Evolutionary conservation across 2,888 invertebrate genomes (phyloP), one percentile per base, ranked within the genome.

Genomic region (Coenonympha glycerion): DNA sequence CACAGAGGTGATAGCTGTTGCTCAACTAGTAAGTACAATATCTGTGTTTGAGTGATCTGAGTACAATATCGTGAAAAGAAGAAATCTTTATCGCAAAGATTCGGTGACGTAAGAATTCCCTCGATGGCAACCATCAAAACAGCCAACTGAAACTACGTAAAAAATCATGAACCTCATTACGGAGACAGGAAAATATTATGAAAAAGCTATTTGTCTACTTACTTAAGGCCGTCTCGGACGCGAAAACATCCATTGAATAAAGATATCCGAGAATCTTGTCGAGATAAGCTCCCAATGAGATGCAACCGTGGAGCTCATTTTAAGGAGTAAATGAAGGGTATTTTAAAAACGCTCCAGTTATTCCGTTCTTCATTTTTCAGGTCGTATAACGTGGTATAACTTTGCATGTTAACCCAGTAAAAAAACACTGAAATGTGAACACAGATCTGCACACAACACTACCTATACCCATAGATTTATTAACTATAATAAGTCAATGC

Each of bases 171-270:
- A 65, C 61, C 66, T 69, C 65, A 61, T 68, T 45, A 45, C 22
- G 22, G 33, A 34, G 16, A 34, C 31, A 11, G 24, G 16, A 34
- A 66, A 68, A 67, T 64, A 66, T 71, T 68, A 65, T 66, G 61
- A 59, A 58, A 61, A 59, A 60, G 62, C 51, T 66, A 63, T 71
- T 69, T 67, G 65, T 65, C 64, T 63, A 62, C 64, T 64, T 62
- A 61, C 58, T 63, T 58, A 58, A 34, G 34, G 49, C 47, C 57
- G 49, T 53, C 47, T 51, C 53, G 51, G 47, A 28, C 45, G 49
- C 45, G n/a, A 54, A 56, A 61, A 57, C 56, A 58, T 54, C 49
- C 52, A 36, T 56, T 49, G 54, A 62, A 65, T 63, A 67, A 63
- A 60, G 62, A 59, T 59, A 58, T 62, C 64, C 60, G 60, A 65